These are phyloP conservation scores for Diorhabda sublineata DNA, from an alignment of 1,140 invertebrate species.

Conservation along the genomic window DNA sequence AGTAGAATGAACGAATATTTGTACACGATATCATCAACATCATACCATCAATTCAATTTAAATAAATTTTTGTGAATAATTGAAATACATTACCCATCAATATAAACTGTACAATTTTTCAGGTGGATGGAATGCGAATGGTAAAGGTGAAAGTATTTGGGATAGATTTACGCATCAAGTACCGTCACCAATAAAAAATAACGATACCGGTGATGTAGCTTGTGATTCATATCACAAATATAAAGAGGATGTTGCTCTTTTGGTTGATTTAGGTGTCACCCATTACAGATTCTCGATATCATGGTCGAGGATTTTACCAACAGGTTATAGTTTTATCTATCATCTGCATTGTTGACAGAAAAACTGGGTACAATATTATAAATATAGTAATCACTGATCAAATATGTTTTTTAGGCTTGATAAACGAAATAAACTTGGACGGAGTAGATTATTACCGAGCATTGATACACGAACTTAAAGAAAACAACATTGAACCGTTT, in stretches of 20 bases:
- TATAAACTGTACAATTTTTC: not conserved
- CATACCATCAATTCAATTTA: not conserved
- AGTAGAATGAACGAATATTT: not conserved
- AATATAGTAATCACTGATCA: not conserved
- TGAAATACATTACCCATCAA: not conserved
- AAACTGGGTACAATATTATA: not conserved
- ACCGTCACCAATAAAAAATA: conserved; percentile 51
- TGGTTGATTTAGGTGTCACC: conserved; percentile 51
- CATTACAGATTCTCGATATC: conserved; percentile 59
- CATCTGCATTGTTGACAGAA: not conserved
- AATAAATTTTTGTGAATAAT: not conserved
- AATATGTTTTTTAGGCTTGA: not conserved
- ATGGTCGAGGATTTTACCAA: conserved; percentile 51
- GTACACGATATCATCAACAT: not conserved
- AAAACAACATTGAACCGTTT: conserved; percentile 11
- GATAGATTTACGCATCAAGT: conserved; percentile 45
- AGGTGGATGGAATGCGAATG: not conserved
- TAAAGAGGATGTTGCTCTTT: conserved; percentile 52
- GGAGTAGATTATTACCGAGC: conserved; percentile 13
- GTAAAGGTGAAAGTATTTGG: conserved; percentile 33
- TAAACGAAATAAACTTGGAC: conserved; percentile 1
- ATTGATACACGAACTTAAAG: conserved; percentile 13
- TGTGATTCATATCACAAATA: conserved; percentile 58
- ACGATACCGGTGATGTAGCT: conserved; percentile 51
- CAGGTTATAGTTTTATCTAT: conserved; percentile 34